phyloP scores from a whole-genome alignment of 2,113 vertebrate species.

The human (Homo sapiens) region GRCh38 chr5:133309501-133310000 shows the following conservation, averaged over 20 bases:
- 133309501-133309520: background rate
- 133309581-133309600: too few relatives aligned
- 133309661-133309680: background rate
- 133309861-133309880: background rate
- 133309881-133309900: background rate
- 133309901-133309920: constrained; percentile 46
- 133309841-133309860: constrained; percentile 28
- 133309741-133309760: background rate
- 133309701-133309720: background rate
- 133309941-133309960: constrained; percentile 6
- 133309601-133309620: background rate
- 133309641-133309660: background rate
- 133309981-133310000: constrained; percentile 66
- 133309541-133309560: background rate
- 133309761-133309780: accelerated
- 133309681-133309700: accelerated
- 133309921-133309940: background rate
- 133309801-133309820: background rate
- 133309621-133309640: background rate
- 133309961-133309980: constrained; percentile 50
- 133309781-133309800: background rate
- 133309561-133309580: background rate
- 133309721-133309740: background rate
- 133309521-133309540: background rate
- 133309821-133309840: constrained; percentile 10